Percentiles rank a stretch among this genome's conserved stretches.
Evolutionary conservation across 2,797 vertebrate genomes (phyloP).

Genomic region (Chromis chromis): DNA sequence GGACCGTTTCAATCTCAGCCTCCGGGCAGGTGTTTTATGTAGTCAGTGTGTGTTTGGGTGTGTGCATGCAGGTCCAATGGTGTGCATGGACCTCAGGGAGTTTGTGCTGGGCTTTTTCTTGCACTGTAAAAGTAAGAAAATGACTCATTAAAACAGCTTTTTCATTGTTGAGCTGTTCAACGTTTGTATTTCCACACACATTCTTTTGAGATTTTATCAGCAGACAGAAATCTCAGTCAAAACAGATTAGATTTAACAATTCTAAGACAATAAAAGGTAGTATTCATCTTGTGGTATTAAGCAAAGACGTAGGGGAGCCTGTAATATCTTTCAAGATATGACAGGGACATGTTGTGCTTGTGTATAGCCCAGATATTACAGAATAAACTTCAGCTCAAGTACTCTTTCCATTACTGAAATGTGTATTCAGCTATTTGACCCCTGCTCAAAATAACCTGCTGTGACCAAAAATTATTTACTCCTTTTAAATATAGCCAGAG

Average conservation of each 20-base stretch:
- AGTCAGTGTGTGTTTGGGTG: slow-evolving; percentile 34
- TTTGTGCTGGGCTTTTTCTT: neutral
- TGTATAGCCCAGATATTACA: slow-evolving; percentile 23
- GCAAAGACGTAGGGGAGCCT: slow-evolving; percentile 44
- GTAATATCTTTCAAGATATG: slow-evolving; percentile 43
- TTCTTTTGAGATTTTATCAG: slow-evolving; percentile 50
- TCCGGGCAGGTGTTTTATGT: slow-evolving; percentile 66
- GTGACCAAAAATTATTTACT: slow-evolving; percentile 75
- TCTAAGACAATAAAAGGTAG: slow-evolving; percentile 36
- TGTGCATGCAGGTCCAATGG: slow-evolving; percentile 17
- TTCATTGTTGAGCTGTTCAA: slow-evolving; percentile 44
- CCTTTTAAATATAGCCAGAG: slow-evolving; percentile 73
- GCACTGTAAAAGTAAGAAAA: slow-evolving; percentile 12
- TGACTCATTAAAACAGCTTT: slow-evolving; percentile 29
- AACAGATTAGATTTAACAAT: slow-evolving; percentile 42
- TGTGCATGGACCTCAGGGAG: slow-evolving; percentile 16
- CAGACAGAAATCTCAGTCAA: slow-evolving; percentile 40
- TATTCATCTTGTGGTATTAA: slow-evolving; percentile 48
- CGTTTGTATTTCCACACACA: slow-evolving; percentile 36
- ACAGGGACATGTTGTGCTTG: slow-evolving; percentile 37
- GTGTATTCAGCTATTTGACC: slow-evolving; percentile 59
- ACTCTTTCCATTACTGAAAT: slow-evolving; percentile 58
- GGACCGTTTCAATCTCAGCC: slow-evolving; percentile 52
- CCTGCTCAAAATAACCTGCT: slow-evolving; percentile 64
- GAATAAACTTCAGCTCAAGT: slow-evolving; percentile 50